These are phyloP conservation scores for Pholis gunnellus DNA, from an alignment of 2,113 vertebrate species.

Conservation along the genomic window DNA sequence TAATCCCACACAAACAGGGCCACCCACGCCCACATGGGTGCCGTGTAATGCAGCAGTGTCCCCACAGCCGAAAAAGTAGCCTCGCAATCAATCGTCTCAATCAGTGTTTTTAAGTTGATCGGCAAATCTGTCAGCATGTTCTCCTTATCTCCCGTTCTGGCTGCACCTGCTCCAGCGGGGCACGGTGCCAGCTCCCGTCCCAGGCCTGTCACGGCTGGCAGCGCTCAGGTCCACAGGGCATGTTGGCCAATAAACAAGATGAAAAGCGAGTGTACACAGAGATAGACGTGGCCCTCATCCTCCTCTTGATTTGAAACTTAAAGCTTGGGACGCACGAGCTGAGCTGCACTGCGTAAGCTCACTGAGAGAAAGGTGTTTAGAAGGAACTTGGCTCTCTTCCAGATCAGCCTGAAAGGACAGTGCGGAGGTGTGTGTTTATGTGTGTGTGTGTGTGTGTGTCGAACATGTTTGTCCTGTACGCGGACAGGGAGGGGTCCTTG, in stretches of 20 bases:
- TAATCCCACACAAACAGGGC: slow-evolving; percentile 65
- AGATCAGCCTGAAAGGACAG: slow-evolving; percentile 43
- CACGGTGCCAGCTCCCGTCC: slow-evolving; percentile 61
- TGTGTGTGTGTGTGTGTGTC: slow-evolving; percentile 41
- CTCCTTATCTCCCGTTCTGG: slow-evolving; percentile 61
- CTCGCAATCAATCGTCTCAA: slow-evolving; percentile 34
- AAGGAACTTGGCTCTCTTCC: slow-evolving; percentile 53
- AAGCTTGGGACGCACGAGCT: neutral
- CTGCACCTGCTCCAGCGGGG: slow-evolving; percentile 77
- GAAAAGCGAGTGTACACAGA: slow-evolving; percentile 56
- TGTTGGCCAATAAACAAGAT: slow-evolving; percentile 66
- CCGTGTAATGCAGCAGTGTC: slow-evolving; percentile 9
- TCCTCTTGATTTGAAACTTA: slow-evolving; percentile 27
- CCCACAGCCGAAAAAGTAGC: slow-evolving; percentile 27
- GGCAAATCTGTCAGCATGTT: slow-evolving; percentile 59
- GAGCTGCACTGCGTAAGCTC: neutral
- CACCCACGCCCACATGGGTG: slow-evolving; percentile 61
- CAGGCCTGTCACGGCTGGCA: slow-evolving; percentile 42
- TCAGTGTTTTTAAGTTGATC: slow-evolving; percentile 64
- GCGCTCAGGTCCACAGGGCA: slow-evolving; percentile 37
- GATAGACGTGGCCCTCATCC: slow-evolving; percentile 38
- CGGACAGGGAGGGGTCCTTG: slow-evolving; percentile 80
- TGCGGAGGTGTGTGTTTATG: slow-evolving; percentile 49
- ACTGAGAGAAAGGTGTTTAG: slow-evolving; percentile 53
- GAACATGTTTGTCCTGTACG: slow-evolving; percentile 70